These are phyloP conservation scores for Microtus obscurus DNA, from an alignment of 2,797 vertebrate species.

Conservation along the genomic window DNA sequence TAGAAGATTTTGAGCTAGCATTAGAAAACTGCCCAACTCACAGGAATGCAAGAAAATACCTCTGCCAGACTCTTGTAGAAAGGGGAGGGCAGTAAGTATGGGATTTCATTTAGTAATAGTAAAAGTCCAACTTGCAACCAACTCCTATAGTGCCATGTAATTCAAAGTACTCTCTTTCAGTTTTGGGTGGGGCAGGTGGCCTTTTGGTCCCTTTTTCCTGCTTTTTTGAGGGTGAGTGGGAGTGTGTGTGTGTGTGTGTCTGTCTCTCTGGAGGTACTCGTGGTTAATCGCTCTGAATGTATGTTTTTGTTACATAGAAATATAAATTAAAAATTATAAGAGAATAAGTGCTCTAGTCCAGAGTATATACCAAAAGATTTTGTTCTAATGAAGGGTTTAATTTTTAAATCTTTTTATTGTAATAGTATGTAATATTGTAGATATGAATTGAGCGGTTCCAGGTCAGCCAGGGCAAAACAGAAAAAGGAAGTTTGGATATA, in stretches of 20 bases:
- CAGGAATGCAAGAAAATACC: constrained; percentile 98
- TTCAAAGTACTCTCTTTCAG: constrained; percentile 6
- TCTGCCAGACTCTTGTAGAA: constrained; percentile 98
- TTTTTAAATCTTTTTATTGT: neutral
- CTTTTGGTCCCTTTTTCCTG: neutral
- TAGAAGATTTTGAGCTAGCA: constrained; percentile 96
- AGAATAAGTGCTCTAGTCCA: constrained; percentile 24
- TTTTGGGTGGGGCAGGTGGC: neutral
- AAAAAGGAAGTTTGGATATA: neutral
- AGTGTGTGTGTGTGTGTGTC: neutral
- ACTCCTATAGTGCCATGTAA: neutral
- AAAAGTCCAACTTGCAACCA: neutral
- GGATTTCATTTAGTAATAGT: neutral
- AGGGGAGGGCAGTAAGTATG: constrained; percentile 95
- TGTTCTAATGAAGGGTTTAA: constrained; percentile 36
- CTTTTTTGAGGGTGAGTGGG: too few species aligned
- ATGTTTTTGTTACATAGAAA: constrained; percentile 32
- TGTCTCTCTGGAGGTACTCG: neutral
- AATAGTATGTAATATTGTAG: neutral
- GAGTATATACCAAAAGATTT: neutral
- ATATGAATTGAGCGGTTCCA: constrained; percentile 7
- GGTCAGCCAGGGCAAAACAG: neutral
- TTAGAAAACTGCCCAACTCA: constrained; percentile 95
- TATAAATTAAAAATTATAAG: constrained; percentile 26
- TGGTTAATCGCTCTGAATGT: constrained; percentile 32